These are phyloP conservation scores for Sebastes dallii DNA, from an alignment of 2,797 vertebrate genomes.

Conservation along the genomic window DNA sequence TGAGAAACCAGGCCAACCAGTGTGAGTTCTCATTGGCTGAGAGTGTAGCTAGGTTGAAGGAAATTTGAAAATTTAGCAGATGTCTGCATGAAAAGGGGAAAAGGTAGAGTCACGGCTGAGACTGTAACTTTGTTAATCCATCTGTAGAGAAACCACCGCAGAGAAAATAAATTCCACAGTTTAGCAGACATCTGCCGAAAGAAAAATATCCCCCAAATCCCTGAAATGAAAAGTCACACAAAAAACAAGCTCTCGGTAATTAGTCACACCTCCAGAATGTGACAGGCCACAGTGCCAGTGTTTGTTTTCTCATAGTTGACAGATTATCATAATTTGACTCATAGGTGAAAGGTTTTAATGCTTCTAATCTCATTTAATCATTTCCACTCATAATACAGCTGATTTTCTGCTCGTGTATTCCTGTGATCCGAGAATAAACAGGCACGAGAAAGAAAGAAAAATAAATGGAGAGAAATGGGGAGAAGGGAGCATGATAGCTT, in stretches of 20 bases:
- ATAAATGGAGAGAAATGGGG: conserved; percentile 17
- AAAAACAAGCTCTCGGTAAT: conserved; percentile 35
- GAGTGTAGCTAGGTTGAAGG: conserved; percentile 66
- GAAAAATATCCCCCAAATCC: conserved; percentile 42
- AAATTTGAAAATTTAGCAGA: conserved; percentile 57
- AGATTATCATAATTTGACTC: conserved; percentile 49
- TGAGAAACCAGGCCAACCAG: conserved; percentile 75
- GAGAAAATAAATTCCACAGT: conserved; percentile 48
- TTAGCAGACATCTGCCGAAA: conserved; percentile 41
- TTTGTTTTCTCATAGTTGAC: conserved; percentile 52
- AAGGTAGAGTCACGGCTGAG: conserved; percentile 40
- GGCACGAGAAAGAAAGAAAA: conserved; percentile 21
- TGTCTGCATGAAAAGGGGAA: conserved; percentile 52
- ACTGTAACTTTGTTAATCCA: conserved; percentile 54
- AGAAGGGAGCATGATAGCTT: not conserved
- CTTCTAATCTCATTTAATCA: conserved; percentile 49
- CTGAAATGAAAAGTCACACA: conserved; percentile 31
- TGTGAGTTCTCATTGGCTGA: conserved; percentile 62
- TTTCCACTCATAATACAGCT: conserved; percentile 31
- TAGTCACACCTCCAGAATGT: conserved; percentile 48
- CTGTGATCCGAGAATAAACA: conserved; percentile 3
- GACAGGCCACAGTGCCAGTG: conserved; percentile 18
- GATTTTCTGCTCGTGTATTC: conserved; percentile 15
- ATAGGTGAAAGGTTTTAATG: conserved; percentile 44
- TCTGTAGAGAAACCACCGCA: conserved; percentile 47